Percentiles rank a stretch among this genome's conserved stretches.
phyloP scores from a whole-genome alignment of 2,888 invertebrate species.

The Cantharis flavilabris region DNA sequence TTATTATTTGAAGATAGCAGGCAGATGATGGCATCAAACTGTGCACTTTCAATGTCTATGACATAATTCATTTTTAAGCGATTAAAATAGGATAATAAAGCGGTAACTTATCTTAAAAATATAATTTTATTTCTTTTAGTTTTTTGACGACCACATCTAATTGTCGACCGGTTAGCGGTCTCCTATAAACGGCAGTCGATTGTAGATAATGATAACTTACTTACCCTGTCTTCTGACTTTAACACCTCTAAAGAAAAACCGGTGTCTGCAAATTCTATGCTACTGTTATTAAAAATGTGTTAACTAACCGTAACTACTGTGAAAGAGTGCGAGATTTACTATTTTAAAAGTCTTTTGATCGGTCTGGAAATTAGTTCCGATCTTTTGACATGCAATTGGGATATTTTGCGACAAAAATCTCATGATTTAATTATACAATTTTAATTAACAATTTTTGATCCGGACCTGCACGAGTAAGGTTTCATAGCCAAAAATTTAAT shows the following conservation, averaged over 20 bases:
- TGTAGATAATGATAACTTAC: slow-evolving; percentile 28
- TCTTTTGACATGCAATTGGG: background rate
- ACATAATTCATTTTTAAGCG: slow-evolving; percentile 12
- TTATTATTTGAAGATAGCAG: background rate
- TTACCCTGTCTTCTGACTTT: slow-evolving; percentile 28
- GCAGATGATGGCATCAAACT: background rate
- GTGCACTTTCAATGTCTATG: background rate
- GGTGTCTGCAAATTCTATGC: slow-evolving; percentile 17
- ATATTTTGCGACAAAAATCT: background rate
- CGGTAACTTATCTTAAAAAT: slow-evolving; percentile 20
- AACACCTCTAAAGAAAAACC: slow-evolving; percentile 24
- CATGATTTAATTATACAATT: background rate
- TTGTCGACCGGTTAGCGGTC: slow-evolving; percentile 30
- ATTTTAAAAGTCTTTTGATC: background rate
- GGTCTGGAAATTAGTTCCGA: background rate
- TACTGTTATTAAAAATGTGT: slow-evolving; percentile 2
- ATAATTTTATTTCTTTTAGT: slow-evolving; percentile 20
- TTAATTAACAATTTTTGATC: background rate
- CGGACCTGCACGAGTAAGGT: background rate
- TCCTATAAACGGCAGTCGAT: slow-evolving; percentile 19
- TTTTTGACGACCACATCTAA: slow-evolving; percentile 30
- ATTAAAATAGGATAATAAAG: slow-evolving; percentile 24
- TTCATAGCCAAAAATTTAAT: background rate
- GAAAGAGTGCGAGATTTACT: slow-evolving; percentile 6
- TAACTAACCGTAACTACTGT: slow-evolving; percentile 16